Evolutionary conservation across 2,888 invertebrate species (phyloP).

Genomic region (Chaetogeoica ovagalla): DNA sequence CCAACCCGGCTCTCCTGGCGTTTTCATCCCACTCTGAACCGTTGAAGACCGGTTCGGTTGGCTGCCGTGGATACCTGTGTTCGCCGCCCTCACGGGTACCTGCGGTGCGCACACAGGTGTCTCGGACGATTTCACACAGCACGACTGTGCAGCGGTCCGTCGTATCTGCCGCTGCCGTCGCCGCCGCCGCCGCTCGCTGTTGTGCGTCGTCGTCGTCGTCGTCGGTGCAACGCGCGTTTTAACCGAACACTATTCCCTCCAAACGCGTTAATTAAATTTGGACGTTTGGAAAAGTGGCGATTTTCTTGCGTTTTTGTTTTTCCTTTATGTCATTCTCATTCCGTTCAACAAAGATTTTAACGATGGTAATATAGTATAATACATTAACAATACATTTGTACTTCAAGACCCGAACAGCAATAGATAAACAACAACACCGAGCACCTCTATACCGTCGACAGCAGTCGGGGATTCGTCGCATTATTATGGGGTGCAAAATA

Average conservation of each 20-base stretch:
- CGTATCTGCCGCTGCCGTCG: conserved; percentile 11
- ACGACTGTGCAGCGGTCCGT: conserved; percentile 18
- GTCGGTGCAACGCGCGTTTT: neutral
- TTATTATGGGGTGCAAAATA: too few species aligned
- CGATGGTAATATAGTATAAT: neutral
- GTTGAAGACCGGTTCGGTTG: conserved; percentile 50
- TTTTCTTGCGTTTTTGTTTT: too few species aligned
- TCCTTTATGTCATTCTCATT: too few species aligned
- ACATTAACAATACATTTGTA: too few species aligned
- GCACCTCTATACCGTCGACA: too few species aligned
- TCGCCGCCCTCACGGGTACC: conserved; percentile 37
- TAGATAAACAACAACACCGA: neutral
- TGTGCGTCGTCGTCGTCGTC: conserved; percentile 15
- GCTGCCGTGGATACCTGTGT: conserved; percentile 47
- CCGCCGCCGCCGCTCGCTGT: conserved; percentile 1
- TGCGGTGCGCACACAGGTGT: conserved; percentile 27
- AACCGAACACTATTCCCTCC: conserved; percentile 38
- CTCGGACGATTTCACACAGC: conserved; percentile 50
- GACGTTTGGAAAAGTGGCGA: neutral
- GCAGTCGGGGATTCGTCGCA: too few species aligned
- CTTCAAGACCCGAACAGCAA: neutral
- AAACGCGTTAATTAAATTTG: conserved; percentile 15
- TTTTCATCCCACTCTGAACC: conserved; percentile 11
- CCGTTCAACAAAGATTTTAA: neutral
- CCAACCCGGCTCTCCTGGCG: conserved; percentile 33